phyloP scores from a whole-genome alignment of 2,113 vertebrate species.

The Rhabdomys dilectus region DNA sequence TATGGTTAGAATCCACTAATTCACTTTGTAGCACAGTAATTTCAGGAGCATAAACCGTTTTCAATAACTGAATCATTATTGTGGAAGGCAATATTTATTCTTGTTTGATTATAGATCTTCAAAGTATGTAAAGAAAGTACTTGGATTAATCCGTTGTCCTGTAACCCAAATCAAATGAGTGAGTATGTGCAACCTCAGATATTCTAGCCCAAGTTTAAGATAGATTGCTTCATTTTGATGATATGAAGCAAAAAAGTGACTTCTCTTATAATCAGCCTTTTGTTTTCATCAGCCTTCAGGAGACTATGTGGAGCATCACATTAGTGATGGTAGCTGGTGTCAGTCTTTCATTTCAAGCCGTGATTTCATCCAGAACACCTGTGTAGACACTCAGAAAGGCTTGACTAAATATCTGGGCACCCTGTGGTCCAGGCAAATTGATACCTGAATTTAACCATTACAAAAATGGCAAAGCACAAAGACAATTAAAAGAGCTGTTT shows the following conservation, averaged over 20 bases:
- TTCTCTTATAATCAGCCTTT: neutral
- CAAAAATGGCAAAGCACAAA: neutral
- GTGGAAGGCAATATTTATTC: neutral
- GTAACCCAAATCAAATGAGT: neutral
- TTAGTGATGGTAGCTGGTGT: neutral
- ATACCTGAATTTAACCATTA: neutral
- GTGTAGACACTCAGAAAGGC: neutral
- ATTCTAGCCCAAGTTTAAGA: neutral
- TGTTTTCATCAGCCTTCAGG: neutral
- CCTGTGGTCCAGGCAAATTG: neutral
- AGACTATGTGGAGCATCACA: neutral
- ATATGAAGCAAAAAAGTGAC: neutral
- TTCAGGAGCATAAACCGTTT: conserved; percentile 19
- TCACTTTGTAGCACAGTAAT: neutral
- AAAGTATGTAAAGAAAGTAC: neutral
- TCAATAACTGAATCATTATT: conserved; percentile 43
- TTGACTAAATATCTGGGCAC: neutral
- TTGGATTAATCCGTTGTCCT: neutral
- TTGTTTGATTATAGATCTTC: neutral
- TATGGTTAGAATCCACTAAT: neutral
- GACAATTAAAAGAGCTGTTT: neutral
- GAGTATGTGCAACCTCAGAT: too few relatives aligned
- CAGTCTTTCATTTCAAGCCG: neutral
- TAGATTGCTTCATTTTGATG: neutral
- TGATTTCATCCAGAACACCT: neutral